These are phyloP conservation scores for Agonopterix alstromeriana DNA, from an alignment of 2,888 invertebrate species.

Conservation along the genomic window DNA sequence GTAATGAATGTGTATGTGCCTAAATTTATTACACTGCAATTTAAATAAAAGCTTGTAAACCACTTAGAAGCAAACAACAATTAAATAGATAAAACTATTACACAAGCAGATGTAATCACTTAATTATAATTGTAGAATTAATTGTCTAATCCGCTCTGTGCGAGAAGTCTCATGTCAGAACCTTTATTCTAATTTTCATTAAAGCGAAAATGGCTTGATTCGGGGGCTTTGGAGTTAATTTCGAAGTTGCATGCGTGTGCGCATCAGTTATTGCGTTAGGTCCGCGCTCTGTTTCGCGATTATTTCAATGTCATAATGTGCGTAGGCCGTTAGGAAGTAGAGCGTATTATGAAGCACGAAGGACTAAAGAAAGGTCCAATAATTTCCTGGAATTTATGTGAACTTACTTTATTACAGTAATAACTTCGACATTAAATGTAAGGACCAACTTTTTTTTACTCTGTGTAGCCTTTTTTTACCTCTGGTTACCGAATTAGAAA, in stretches of 20 bases:
- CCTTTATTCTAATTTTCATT: too few species aligned
- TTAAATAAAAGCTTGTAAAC: too few species aligned
- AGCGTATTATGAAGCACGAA: background rate
- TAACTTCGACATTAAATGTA: too few species aligned
- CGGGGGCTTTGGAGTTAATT: too few species aligned
- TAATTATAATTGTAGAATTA: conserved; percentile 26
- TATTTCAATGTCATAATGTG: conserved; percentile 4
- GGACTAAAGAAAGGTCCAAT: background rate
- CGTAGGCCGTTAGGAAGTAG: background rate
- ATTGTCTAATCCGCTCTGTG: conserved; percentile 22
- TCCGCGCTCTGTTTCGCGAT: conserved; percentile 3
- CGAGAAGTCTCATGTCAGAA: too few species aligned
- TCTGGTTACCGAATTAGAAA: too few species aligned
- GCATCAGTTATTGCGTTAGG: background rate
- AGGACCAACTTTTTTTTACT: too few species aligned
- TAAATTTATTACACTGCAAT: too few species aligned
- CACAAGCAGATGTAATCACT: conserved; percentile 25
- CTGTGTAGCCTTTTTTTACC: too few species aligned
- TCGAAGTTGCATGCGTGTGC: conserved; percentile 19
- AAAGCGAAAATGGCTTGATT: too few species aligned
- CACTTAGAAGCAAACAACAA: background rate
- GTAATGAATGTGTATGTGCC: too few species aligned
- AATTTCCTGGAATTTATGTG: background rate
- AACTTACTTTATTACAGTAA: too few species aligned
- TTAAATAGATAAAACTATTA: conserved; percentile 4